Evolutionary conservation across 2,797 vertebrate genomes (phyloP), one percentile per base, ranked within the genome.

Genomic region (Lagodon rhomboides): DNA sequence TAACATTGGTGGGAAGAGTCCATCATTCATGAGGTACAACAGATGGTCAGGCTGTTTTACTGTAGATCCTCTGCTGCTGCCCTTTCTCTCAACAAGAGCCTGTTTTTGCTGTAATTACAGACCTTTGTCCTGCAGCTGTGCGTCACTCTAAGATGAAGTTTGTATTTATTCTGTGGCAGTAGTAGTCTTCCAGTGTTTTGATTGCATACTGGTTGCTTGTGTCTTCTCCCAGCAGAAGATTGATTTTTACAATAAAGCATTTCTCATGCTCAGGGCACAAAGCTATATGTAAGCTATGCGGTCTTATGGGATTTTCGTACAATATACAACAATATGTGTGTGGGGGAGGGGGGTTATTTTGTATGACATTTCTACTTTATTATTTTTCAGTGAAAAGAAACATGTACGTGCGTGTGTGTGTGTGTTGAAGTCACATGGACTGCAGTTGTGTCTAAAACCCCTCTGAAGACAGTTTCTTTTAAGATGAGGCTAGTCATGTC

Each of bases 11-110:
- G n/a, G 41, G 27, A 74, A 12, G 60, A 47, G 16, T 27, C 65
- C n/a, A 68, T 85, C 22, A 58, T 34, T 62, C 46, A 60, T 1
- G n/a, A 17, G 18, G 2, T 56, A 34, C 12, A 12, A 43, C 55
- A 22, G 25, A 75, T 64, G 18, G 25, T 60, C 68, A 41, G 38
- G 65, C 47, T 53, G 18, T 55, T 8, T 55, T 61, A 2, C n/a
- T 73, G 30, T 67, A 27, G 23, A 46, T 55, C 34, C 18, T 51
- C 34, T 12, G 27, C 60, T 67, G 11, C 17, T 20, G 34, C 38
- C 15, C 23, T 60, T 60, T 47, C 17, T 7, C 51, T 38, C 30
- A 11, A 49, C 47, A 41, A 38, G 7, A 61, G 22, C 20, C 50
- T 4, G 22, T 30, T 71, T 53, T 66, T 23, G 6, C 9, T 41